Evolutionary conservation across 92 coral and sea anemone species (phyloP).

Genomic region (Epizoanthus scotinus): DNA sequence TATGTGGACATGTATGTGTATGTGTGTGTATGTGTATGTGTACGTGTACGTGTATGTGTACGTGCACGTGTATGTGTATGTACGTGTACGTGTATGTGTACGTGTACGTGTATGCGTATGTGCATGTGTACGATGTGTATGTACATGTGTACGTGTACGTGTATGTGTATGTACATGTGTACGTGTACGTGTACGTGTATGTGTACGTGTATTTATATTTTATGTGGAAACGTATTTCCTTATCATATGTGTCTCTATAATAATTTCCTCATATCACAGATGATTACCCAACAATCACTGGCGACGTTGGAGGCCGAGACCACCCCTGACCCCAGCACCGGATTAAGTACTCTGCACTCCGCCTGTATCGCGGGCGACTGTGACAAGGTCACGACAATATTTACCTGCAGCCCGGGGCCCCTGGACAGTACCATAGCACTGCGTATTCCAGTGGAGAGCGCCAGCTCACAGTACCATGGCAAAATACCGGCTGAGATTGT

Average conservation of each 20-base stretch:
- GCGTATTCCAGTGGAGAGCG: slow-evolving; percentile 3
- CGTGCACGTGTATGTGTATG: too few species aligned
- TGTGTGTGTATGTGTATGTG: too few species aligned
- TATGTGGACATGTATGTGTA: too few species aligned
- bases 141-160: too few species aligned
- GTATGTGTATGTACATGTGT: too few species aligned
- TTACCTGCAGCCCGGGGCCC: slow-evolving; percentile 1
- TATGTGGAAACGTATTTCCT: too few species aligned
- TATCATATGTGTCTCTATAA: not conserved
- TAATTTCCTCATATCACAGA: not conserved
- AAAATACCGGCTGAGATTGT: slow-evolving; percentile 13
- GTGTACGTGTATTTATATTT: too few species aligned
- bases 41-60: too few species aligned
- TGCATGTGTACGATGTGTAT: too few species aligned
- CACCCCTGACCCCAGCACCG: slow-evolving; percentile 16
- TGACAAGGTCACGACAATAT: slow-evolving; percentile 12
- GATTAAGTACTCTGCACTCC: not conserved
- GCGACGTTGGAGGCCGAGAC: slow-evolving; percentile 8
- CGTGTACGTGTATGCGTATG: too few species aligned
- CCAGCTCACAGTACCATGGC: slow-evolving; percentile 13
- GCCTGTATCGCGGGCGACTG: slow-evolving; percentile 15
- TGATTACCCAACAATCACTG: slow-evolving; percentile 8
- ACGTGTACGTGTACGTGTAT: too few species aligned
- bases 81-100: too few species aligned
- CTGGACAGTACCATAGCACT: slow-evolving; percentile 21